These are phyloP conservation scores for Meghimatium bilineatum DNA, from an alignment of 2,888 invertebrate genomes.

Conservation along the genomic window DNA sequence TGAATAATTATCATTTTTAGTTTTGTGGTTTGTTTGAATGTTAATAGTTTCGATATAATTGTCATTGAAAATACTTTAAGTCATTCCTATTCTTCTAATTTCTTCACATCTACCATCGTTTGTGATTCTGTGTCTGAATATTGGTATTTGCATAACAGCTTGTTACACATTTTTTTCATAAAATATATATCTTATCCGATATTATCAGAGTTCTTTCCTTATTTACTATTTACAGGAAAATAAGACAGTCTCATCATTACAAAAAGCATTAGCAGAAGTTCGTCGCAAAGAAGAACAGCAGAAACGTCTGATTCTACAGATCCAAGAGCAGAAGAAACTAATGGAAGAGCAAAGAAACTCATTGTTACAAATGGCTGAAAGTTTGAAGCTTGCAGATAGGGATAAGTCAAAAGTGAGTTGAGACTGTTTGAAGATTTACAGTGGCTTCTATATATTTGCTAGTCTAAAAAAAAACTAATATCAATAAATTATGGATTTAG, in stretches of 20 bases:
- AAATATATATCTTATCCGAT: background rate
- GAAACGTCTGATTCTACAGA: conserved; percentile 57
- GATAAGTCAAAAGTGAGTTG: conserved; percentile 4
- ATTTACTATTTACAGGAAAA: background rate
- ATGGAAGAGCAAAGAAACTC: conserved; percentile 56
- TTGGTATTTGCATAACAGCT: too few relatives aligned
- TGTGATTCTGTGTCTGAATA: too few relatives aligned
- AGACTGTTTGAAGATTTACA: too few relatives aligned
- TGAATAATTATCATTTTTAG: too few relatives aligned
- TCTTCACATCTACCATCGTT: too few relatives aligned
- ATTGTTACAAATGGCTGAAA: conserved; percentile 57
- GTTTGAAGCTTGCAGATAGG: conserved; percentile 34
- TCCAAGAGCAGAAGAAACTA: conserved; percentile 58
- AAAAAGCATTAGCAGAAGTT: conserved; percentile 49
- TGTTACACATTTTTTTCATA: background rate
- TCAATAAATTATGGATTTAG: too few relatives aligned
- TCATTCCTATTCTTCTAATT: too few relatives aligned
- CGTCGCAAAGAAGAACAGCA: conserved; percentile 53
- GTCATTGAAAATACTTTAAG: too few relatives aligned
- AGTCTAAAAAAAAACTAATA: too few relatives aligned
- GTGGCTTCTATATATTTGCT: background rate
- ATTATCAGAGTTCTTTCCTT: background rate
- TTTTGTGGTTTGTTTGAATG: too few relatives aligned
- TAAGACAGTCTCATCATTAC: conserved; percentile 41
- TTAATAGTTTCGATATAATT: too few relatives aligned